A percentile compares a stretch with the other conserved stretches of the same genome.
These are phyloP conservation scores for Drosophila mulleri DNA, from an alignment of 2,888 invertebrate species.

Conservation along the genomic window DNA sequence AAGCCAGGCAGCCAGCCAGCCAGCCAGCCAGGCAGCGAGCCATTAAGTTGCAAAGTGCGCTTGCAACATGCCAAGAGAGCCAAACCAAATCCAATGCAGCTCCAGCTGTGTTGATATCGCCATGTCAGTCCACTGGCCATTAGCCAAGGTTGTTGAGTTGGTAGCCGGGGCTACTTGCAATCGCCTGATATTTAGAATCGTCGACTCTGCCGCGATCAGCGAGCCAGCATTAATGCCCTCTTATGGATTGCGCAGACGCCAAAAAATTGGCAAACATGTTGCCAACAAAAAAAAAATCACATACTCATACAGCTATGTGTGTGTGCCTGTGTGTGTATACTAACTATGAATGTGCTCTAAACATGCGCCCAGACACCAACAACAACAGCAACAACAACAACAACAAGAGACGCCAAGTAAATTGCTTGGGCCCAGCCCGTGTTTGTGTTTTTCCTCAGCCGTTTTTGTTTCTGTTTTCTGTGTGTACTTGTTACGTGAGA, in stretches of 20 bases:
- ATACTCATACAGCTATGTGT: slow-evolving; percentile 18
- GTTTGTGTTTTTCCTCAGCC: slow-evolving; percentile 48
- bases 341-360: slow-evolving; percentile 24
- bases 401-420: slow-evolving; percentile 47
- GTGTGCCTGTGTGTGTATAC: background rate
- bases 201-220: slow-evolving; percentile 30
- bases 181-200: slow-evolving; percentile 73
- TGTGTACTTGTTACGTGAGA: slow-evolving; percentile 80
- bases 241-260: slow-evolving; percentile 77
- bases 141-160: slow-evolving; percentile 75
- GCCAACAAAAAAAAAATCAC: slow-evolving; percentile 46
- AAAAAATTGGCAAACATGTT: slow-evolving; percentile 73
- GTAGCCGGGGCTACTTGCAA: slow-evolving; percentile 66
- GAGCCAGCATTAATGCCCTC: slow-evolving; percentile 65
- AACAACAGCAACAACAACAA: slow-evolving; percentile 16
- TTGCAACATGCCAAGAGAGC: slow-evolving; percentile 59
- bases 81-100: slow-evolving; percentile 19
- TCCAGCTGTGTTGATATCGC: slow-evolving; percentile 63
- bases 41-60: slow-evolving; percentile 63
- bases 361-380: slow-evolving; percentile 45
- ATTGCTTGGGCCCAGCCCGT: slow-evolving; percentile 61
- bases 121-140: slow-evolving; percentile 75
- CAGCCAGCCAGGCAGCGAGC: slow-evolving; percentile 48
- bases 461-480: slow-evolving; percentile 34
- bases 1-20: slow-evolving; percentile 48